These are phyloP conservation scores for Eupelmus urozonus DNA, from an alignment of 2,888 invertebrate genomes.

Conservation along the genomic window DNA sequence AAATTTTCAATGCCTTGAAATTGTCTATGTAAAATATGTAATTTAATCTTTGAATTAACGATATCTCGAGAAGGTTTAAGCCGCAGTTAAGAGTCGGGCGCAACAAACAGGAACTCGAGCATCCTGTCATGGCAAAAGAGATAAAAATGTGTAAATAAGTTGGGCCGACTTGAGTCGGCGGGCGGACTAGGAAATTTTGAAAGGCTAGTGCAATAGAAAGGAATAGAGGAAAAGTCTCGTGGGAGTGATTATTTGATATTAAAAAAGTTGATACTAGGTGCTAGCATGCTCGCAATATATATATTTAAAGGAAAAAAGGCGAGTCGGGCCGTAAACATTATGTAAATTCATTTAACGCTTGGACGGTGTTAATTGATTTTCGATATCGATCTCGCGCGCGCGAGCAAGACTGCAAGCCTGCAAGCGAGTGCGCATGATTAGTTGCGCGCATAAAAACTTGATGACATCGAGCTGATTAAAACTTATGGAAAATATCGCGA, in stretches of 20 bases:
- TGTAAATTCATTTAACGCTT: constrained; percentile 25
- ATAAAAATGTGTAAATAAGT: constrained; percentile 57
- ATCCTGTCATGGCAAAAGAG: constrained; percentile 40
- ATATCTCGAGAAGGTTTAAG: constrained; percentile 37
- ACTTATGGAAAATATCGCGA: constrained; percentile 29
- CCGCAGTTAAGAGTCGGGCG: constrained; percentile 18
- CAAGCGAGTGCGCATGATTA: constrained; percentile 16
- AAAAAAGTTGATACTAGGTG: no score
- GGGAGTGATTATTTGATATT: background rate
- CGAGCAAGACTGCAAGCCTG: no score
- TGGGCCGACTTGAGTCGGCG: constrained; percentile 15
- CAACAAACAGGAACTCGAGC: constrained; percentile 54
- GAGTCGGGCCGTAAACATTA: constrained; percentile 22
- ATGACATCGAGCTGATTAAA: constrained; percentile 46
- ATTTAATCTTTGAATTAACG: constrained; percentile 39
- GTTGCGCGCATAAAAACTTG: constrained; percentile 21
- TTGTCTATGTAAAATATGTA: background rate
- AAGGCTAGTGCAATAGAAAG: background rate
- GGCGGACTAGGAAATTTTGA: constrained; percentile 30
- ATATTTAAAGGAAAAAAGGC: background rate
- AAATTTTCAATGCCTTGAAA: no score
- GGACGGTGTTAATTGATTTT: constrained; percentile 51
- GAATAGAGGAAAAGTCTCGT: constrained; percentile 8
- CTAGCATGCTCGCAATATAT: background rate
- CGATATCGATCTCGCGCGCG: constrained; percentile 42